Conservation (phyloP, 2,797 vertebrate species). For the Euphonia xanthogaster region DNA sequence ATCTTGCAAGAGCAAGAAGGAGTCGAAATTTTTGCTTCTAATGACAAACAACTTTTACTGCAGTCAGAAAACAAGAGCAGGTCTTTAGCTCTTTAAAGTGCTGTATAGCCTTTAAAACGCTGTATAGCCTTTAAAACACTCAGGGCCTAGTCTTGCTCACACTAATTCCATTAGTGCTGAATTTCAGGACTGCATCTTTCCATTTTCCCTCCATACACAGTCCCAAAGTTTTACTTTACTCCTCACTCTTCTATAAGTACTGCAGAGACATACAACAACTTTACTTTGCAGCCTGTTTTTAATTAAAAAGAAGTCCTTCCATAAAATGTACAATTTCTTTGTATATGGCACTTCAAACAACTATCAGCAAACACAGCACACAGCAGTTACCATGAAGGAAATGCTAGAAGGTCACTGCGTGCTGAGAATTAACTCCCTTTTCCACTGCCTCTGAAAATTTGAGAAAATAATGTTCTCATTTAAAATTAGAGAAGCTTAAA, state of each 20-base stretch:
- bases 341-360: not conserved
- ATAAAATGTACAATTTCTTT: not conserved
- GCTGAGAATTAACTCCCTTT: not conserved
- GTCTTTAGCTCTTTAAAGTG: not conserved
- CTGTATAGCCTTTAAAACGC: not conserved
- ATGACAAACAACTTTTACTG: not conserved
- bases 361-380: not conserved
- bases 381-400: not conserved
- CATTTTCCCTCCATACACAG: not conserved
- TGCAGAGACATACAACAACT: not conserved
- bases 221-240: not conserved
- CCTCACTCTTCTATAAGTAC: not conserved
- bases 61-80: not conserved
- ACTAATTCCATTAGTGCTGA: not conserved
- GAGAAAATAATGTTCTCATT: not conserved
- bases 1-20: not conserved
- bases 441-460: not conserved
- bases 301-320: not conserved
- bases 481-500: not conserved
- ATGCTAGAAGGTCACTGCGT: not conserved
- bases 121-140: not conserved
- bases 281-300: not conserved
- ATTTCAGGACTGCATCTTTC: not conserved
- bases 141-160: not conserved
- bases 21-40: not conserved